Conservation (phyloP, 2,888 invertebrate genomes). For the Meiosimyza platycephala region DNA sequence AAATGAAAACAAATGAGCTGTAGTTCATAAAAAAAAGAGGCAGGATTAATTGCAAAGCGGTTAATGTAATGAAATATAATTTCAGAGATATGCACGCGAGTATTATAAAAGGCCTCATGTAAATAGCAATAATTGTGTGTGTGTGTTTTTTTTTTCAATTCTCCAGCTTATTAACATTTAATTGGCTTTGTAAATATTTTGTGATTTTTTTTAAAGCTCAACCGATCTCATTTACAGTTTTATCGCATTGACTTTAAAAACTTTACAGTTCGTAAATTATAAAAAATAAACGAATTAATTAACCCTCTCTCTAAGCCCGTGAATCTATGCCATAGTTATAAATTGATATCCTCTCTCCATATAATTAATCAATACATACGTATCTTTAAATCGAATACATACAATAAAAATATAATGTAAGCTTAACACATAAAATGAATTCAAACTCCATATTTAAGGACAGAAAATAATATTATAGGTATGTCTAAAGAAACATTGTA, state of each 20-base stretch:
- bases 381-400: too few relatives aligned
- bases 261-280: too few relatives aligned
- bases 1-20: slow-evolving; percentile 10
- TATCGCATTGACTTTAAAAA: too few relatives aligned
- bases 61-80: slow-evolving; percentile 6
- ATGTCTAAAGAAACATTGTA: not conserved
- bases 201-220: too few relatives aligned
- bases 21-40: slow-evolving; percentile 20
- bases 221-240: too few relatives aligned
- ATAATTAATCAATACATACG: too few relatives aligned
- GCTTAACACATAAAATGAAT: not conserved
- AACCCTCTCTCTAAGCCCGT: slow-evolving; percentile 21
- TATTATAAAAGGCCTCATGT: too few relatives aligned
- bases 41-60: slow-evolving; percentile 22
- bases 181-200: too few relatives aligned
- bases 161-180: too few relatives aligned
- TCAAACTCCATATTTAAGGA: not conserved
- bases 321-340: slow-evolving; percentile 12
- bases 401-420: not conserved
- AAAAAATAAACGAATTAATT: not conserved
- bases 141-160: too few relatives aligned
- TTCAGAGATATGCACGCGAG: slow-evolving; percentile 1
- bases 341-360: not conserved
- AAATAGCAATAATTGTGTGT: too few relatives aligned
- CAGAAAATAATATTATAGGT: not conserved